Evolutionary conservation across 2,113 vertebrate genomes (phyloP), one percentile per base, ranked within the genome.

Genomic region (Melanotaenia duboulayi): DNA sequence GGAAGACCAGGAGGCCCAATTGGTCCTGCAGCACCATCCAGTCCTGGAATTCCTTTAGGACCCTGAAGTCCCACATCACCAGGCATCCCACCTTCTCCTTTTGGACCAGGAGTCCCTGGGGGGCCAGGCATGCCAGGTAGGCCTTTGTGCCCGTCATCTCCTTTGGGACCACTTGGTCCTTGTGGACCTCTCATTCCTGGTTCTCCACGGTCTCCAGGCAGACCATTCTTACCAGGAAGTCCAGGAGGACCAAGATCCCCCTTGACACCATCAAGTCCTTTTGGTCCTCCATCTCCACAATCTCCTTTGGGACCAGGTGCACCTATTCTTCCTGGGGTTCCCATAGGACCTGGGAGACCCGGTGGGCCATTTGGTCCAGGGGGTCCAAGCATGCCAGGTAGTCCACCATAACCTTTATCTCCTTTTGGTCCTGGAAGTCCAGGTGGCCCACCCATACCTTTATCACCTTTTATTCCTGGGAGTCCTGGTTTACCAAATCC

Each of bases 401-500:
- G 88, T 40, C 97, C 97, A 1, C 22, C 74, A 0, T 95, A 90
- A 28, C 97, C 97, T 79, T 95, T 98, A 80, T 98, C 97, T 52
- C 97, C 97, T 82, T 96, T 96, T 0, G 92, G 94, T 58, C 97
- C 97, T 42, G 92, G 78, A 55, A 82, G 71, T 4, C 97, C 97
- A 0, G 95, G 95, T 80, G 89, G 78, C 1, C 97, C 97, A 2
- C 87, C 91, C 14, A 96, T 65, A 0, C 97, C 97, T 63, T 95
- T 95, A 57, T 98, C 97, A 37, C 97, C 97, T 70, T 98, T 99
- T 77, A 94, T 93, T 42, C 97, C 97, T 0, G 93, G 95, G 23
- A 96, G 94, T 68, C 97, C 97, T 14, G 96, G 96, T 84, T 99
- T 99, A 42, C 96, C 97, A 6, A 97, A 89, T 4, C 97, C 97